phyloP scores from a whole-genome alignment of 2,888 invertebrate species.

The Dexiosoma caninum region DNA sequence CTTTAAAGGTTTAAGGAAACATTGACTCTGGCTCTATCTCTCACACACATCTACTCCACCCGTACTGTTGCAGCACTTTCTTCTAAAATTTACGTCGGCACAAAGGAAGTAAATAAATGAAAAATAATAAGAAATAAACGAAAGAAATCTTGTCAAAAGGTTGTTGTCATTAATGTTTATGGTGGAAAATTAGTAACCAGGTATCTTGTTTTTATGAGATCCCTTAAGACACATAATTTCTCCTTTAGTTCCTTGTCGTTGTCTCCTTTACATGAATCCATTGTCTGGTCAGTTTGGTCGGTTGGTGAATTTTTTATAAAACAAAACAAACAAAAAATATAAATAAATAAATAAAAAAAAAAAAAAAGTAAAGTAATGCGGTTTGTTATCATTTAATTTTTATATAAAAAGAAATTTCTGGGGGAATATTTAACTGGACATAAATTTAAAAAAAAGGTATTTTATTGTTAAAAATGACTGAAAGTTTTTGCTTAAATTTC shows the following conservation, averaged over 20 bases:
- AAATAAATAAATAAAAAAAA: no score
- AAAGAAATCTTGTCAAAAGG: constrained; percentile 51
- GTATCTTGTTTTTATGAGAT: constrained; percentile 48
- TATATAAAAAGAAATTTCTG: not conserved
- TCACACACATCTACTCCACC: not conserved
- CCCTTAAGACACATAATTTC: constrained; percentile 46
- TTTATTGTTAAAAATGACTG: not conserved
- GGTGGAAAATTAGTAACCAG: constrained; percentile 53
- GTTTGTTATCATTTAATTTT: constrained; percentile 56
- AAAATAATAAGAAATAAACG: not conserved
- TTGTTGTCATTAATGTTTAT: constrained; percentile 61
- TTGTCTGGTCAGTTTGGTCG: not conserved
- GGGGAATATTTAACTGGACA: not conserved
- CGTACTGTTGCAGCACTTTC: not conserved
- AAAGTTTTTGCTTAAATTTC: not conserved
- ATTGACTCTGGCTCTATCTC: not conserved
- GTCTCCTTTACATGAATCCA: not conserved
- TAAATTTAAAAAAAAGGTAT: not conserved
- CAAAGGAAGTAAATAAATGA: not conserved
- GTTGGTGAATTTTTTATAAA: not conserved
- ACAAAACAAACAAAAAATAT: no score
- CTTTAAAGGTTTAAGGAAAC: not conserved
- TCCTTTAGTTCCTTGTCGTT: constrained; percentile 10
- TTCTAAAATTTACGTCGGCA: no score
- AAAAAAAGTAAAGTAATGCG: constrained; percentile 30